Percentiles rank a stretch among this genome's conserved stretches.
Conservation (phyloP, 2,113 vertebrate species). For the Corvus hawaiiensis region DNA sequence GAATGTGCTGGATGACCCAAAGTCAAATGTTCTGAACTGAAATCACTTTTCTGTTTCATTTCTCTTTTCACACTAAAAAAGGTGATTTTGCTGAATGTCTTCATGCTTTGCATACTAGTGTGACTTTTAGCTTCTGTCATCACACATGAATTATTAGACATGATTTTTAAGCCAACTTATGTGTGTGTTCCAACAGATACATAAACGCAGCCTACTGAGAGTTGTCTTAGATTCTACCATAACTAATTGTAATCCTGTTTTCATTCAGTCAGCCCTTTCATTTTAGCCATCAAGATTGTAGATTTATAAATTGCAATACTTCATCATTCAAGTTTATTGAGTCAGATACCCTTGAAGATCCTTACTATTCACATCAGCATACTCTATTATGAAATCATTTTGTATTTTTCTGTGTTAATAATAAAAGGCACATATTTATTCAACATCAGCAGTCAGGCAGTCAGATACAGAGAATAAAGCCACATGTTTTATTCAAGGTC, state of each 20-base stretch:
- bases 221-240: neutral
- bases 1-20: neutral
- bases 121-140: neutral
- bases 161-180: neutral
- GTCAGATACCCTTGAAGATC: conserved; percentile 40
- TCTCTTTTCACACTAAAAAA: neutral
- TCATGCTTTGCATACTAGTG: neutral
- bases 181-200: neutral
- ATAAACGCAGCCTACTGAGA: neutral
- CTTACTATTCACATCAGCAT: conserved; percentile 21
- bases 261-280: neutral
- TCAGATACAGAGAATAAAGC: neutral
- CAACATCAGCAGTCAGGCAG: neutral
- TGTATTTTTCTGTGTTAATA: conserved; percentile 47
- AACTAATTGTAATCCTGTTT: neutral
- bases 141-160: neutral
- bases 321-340: conserved; percentile 48
- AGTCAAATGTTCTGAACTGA: neutral
- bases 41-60: neutral
- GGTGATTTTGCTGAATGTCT: neutral
- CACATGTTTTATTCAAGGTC: conserved; percentile 38
- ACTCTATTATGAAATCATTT: conserved; percentile 39
- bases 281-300: neutral
- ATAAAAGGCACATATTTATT: conserved; percentile 64
- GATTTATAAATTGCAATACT: conserved; percentile 16